Conservation (phyloP, 1,140 invertebrate species). For the Pissodes strobi region DNA sequence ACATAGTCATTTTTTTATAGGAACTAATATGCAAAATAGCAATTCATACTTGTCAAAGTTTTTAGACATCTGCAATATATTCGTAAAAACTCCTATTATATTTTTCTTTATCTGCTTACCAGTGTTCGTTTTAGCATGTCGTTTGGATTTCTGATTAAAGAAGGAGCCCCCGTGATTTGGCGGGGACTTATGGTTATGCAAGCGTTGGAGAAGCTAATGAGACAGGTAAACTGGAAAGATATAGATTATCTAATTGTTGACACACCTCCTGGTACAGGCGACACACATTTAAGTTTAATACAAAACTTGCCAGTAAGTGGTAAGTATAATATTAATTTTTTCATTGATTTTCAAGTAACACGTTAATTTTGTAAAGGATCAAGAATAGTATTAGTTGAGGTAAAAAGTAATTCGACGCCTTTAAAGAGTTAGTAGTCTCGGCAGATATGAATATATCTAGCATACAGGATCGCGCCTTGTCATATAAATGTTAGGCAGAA, state of each 20-base stretch:
- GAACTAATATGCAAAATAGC: no score
- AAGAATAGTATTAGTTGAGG: conserved; percentile 5
- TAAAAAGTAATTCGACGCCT: no score
- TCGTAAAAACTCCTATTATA: conserved; percentile 10
- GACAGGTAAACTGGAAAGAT: conserved; percentile 80
- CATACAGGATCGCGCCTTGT: no score
- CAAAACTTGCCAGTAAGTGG: conserved; percentile 86
- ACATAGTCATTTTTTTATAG: no score
- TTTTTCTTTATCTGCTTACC: conserved; percentile 6
- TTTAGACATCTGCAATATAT: not conserved
- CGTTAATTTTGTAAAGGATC: not conserved
- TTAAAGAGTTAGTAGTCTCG: no score
- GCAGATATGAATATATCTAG: no score
- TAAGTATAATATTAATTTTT: conserved; percentile 42
- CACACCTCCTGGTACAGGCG: conserved; percentile 90
- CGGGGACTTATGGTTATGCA: conserved; percentile 94
- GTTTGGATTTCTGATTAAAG: conserved; percentile 85
- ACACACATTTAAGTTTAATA: conserved; percentile 83
- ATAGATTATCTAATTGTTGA: conserved; percentile 85
- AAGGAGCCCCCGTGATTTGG: conserved; percentile 83
- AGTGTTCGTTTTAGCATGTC: conserved; percentile 71
- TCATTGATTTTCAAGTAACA: not conserved
- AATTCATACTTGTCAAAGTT: not conserved
- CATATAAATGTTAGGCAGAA: no score
- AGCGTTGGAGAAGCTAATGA: conserved; percentile 81